phyloP scores from a whole-genome alignment of 1,140 invertebrate species.

The Eurytemora carolleeae region DNA sequence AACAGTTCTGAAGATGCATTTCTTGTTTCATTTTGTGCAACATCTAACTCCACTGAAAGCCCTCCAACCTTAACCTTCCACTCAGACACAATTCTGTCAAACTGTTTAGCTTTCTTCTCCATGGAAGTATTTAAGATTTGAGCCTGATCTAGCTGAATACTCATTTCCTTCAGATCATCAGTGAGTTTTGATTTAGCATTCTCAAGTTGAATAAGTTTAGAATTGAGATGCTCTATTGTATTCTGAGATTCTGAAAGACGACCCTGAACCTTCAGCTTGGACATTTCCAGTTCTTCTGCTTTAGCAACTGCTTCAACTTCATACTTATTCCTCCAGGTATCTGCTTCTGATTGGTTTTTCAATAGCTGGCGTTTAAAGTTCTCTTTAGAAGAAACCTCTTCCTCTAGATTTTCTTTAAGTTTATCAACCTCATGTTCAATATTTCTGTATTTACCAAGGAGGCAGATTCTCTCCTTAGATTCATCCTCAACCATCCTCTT shows the following conservation, averaged over 20 bases:
- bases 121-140: slow-evolving; percentile 82
- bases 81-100: slow-evolving; percentile 97
- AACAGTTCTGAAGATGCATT: slow-evolving; percentile 33
- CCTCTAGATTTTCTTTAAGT: slow-evolving; percentile 91
- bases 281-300: slow-evolving; percentile 92
- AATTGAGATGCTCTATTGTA: slow-evolving; percentile 86
- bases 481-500: slow-evolving; percentile 93
- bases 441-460: slow-evolving; percentile 89
- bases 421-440: slow-evolving; percentile 92
- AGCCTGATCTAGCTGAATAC: slow-evolving; percentile 89
- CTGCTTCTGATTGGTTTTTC: slow-evolving; percentile 79
- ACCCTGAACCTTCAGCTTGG: slow-evolving; percentile 72
- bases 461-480: slow-evolving; percentile 60
- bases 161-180: slow-evolving; percentile 92
- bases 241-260: slow-evolving; percentile 92
- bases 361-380: slow-evolving; percentile 84
- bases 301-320: slow-evolving; percentile 88
- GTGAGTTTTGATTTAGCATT: slow-evolving; percentile 88
- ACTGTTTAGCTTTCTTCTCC: slow-evolving; percentile 96
- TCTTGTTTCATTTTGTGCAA: slow-evolving; percentile 17
- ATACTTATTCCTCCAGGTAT: slow-evolving; percentile 33
- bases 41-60: slow-evolving; percentile 33
- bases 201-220: slow-evolving; percentile 95
- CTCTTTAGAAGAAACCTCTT: slow-evolving; percentile 47
- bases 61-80: slow-evolving; percentile 92